A percentile compares a stretch with the other conserved stretches of the same genome.
These are phyloP conservation scores for Habropoda laboriosa DNA, from an alignment of 1,140 invertebrate genomes.

Conservation along the genomic window DNA sequence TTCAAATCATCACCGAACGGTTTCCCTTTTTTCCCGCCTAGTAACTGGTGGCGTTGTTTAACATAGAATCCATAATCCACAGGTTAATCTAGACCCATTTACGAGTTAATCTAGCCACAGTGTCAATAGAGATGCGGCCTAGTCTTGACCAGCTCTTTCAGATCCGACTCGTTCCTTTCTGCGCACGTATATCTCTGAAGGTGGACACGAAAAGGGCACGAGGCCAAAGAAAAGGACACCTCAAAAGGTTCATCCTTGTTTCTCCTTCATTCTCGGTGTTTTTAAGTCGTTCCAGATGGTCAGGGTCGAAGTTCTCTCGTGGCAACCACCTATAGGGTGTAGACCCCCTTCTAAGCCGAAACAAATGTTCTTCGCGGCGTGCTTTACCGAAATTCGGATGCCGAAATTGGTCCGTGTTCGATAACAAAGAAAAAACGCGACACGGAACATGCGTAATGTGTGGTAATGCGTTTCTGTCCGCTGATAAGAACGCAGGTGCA, in stretches of 20 bases:
- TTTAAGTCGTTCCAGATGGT: slow-evolving; percentile 78
- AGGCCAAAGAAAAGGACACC: not conserved
- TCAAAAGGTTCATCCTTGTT: not conserved
- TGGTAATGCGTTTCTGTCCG: too few species aligned
- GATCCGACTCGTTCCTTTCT: slow-evolving; percentile 59
- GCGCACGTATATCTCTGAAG: slow-evolving; percentile 61
- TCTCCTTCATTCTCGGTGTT: slow-evolving; percentile 44
- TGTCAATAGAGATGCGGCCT: not conserved
- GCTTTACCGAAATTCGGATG: not conserved
- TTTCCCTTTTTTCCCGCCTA: slow-evolving; percentile 8
- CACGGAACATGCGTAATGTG: not conserved
- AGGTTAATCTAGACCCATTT: slow-evolving; percentile 43
- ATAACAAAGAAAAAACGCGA: not conserved
- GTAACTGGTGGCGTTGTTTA: slow-evolving; percentile 66
- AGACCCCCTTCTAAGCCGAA: slow-evolving; percentile 64
- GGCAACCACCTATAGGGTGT: slow-evolving; percentile 14
- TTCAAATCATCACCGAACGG: not conserved
- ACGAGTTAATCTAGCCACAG: slow-evolving; percentile 14
- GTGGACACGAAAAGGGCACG: slow-evolving; percentile 11
- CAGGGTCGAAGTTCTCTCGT: slow-evolving; percentile 11
- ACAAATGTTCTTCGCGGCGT: slow-evolving; percentile 67
- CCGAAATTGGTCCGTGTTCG: not conserved
- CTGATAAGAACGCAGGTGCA: not conserved
- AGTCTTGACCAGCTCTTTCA: slow-evolving; percentile 2
- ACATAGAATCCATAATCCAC: slow-evolving; percentile 14